A percentile compares a stretch with the other conserved stretches of the same genome.
Evolutionary conservation across 1,140 invertebrate genomes (phyloP).

Genomic region (Hylaeus volcanicus): DNA sequence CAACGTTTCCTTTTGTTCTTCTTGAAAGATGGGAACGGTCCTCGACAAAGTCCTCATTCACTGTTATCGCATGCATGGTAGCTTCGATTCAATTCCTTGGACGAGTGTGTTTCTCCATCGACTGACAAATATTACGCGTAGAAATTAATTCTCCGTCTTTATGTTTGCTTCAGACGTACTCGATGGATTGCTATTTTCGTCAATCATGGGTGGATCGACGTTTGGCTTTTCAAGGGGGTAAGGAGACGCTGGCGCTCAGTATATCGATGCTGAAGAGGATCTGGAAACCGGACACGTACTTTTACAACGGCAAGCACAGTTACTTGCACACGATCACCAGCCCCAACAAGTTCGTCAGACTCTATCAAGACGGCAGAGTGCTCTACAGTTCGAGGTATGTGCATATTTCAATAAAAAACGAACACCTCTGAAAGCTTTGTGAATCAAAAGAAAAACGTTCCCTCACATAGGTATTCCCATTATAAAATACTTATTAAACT

Average conservation of each 20-base stretch:
- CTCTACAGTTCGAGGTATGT: slow-evolving; percentile 91
- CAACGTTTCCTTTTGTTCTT: slow-evolving; percentile 23
- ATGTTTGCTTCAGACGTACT: slow-evolving; percentile 88
- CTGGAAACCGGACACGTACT: slow-evolving; percentile 95
- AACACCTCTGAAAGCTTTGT: too few relatives aligned
- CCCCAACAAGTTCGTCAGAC: slow-evolving; percentile 93
- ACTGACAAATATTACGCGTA: background rate
- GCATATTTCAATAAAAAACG: too few relatives aligned
- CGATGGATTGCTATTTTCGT: slow-evolving; percentile 94
- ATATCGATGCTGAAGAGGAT: slow-evolving; percentile 89
- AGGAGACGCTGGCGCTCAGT: slow-evolving; percentile 86
- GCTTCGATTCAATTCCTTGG: background rate
- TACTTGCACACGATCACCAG: slow-evolving; percentile 94
- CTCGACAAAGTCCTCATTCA: background rate
- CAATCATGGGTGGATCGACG: slow-evolving; percentile 90
- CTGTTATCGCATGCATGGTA: background rate
- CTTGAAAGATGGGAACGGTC: background rate
- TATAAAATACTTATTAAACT: too few relatives aligned
- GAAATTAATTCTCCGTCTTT: too few relatives aligned
- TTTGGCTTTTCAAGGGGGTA: slow-evolving; percentile 85
- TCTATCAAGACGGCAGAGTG: slow-evolving; percentile 90
- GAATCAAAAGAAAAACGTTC: too few relatives aligned
- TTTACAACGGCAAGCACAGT: slow-evolving; percentile 91
- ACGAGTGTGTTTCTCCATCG: background rate
- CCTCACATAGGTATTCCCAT: too few relatives aligned